These are phyloP conservation scores for Cephus nigrinus DNA, from an alignment of 2,888 invertebrate genomes.

Conservation along the genomic window DNA sequence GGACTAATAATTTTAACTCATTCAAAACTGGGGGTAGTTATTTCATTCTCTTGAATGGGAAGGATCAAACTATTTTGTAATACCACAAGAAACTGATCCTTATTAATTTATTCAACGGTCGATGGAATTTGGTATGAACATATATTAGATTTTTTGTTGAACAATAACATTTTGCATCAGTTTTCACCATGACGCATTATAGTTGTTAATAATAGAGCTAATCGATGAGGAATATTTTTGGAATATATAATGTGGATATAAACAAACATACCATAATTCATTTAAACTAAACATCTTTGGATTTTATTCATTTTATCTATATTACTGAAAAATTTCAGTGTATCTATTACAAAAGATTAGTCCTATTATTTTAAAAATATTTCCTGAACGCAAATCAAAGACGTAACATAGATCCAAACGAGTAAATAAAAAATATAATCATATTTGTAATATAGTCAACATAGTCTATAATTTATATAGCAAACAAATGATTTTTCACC, in stretches of 20 bases:
- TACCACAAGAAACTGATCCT: not conserved
- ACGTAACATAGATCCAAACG: not conserved
- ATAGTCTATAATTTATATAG: not conserved
- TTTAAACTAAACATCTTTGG: no score
- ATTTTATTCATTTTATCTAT: not conserved
- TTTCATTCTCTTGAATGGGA: not conserved
- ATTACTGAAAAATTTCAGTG: not conserved
- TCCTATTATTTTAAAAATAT: not conserved
- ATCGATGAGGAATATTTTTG: not conserved
- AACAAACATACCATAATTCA: not conserved
- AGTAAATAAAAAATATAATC: not conserved
- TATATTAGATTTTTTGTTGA: not conserved
- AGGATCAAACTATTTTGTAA: not conserved
- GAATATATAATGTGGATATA: not conserved
- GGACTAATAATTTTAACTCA: not conserved
- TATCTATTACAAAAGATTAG: not conserved
- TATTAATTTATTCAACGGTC: not conserved
- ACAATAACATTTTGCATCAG: not conserved
- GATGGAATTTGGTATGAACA: not conserved
- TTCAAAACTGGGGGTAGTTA: not conserved
- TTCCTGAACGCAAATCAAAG: not conserved
- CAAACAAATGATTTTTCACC: not conserved
- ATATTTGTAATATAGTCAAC: not conserved
- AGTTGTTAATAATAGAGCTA: not conserved
- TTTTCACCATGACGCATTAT: not conserved